Percentiles rank a stretch among this genome's conserved stretches.
phyloP scores from a whole-genome alignment of 1,140 invertebrate genomes.

The Thaumatotibia leucotreta region DNA sequence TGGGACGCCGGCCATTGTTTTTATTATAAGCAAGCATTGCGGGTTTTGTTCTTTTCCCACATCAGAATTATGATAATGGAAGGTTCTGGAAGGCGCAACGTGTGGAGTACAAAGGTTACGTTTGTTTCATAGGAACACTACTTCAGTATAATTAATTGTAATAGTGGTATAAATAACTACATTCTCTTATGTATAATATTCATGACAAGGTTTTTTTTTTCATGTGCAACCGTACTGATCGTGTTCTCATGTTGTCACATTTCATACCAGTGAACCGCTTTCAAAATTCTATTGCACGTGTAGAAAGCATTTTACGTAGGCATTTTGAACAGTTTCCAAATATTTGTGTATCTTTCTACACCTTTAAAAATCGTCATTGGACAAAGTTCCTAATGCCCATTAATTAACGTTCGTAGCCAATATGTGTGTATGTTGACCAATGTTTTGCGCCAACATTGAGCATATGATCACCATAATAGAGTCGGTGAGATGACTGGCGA shows the following conservation, averaged over 20 bases:
- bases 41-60: constrained; percentile 42
- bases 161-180: too few relatives aligned
- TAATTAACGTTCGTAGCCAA: neutral
- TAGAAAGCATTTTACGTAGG: too few relatives aligned
- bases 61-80: constrained; percentile 53
- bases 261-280: too few relatives aligned
- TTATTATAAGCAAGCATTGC: constrained; percentile 51
- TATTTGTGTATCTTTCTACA: too few relatives aligned
- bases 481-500: constrained; percentile 49
- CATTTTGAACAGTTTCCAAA: too few relatives aligned
- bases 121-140: constrained; percentile 14
- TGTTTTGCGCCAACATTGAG: neutral
- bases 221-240: too few relatives aligned
- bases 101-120: constrained; percentile 23
- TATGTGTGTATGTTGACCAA: neutral
- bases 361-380: neutral
- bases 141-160: neutral
- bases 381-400: neutral
- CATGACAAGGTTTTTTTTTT: too few relatives aligned
- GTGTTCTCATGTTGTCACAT: too few relatives aligned
- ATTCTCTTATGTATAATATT: too few relatives aligned
- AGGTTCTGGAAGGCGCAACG: constrained; percentile 37
- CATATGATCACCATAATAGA: constrained; percentile 48
- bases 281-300: too few relatives aligned
- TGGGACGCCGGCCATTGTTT: constrained; percentile 43